Evolutionary conservation across 2,113 vertebrate species (phyloP).

Genomic region (Ancistrus triradiatus): DNA sequence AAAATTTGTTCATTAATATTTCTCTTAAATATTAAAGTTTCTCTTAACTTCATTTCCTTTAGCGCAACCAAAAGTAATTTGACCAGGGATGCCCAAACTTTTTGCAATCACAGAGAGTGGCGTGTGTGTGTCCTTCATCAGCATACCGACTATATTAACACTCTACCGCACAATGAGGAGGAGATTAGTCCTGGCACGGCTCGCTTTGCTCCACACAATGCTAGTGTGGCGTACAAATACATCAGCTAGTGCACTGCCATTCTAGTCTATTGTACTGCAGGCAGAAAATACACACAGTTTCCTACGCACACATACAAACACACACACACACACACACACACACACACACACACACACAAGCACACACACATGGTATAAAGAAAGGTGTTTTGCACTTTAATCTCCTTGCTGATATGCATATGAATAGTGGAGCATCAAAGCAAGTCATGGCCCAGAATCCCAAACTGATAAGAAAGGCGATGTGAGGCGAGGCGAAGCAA

Average conservation of each 20-base stretch:
- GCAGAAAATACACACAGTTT: background rate
- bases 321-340: background rate
- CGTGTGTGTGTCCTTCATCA: slow-evolving; percentile 31
- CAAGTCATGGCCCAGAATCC: slow-evolving; percentile 13
- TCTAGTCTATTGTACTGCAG: background rate
- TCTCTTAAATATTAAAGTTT: too few relatives aligned
- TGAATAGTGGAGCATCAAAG: slow-evolving; percentile 15
- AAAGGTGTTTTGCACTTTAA: slow-evolving; percentile 15
- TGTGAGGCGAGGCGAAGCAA: background rate
- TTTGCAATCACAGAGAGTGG: slow-evolving; percentile 3
- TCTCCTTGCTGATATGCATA: slow-evolving; percentile 17
- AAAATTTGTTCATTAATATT: too few relatives aligned
- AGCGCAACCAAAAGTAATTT: too few relatives aligned
- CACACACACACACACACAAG: background rate
- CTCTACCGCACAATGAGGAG: slow-evolving; percentile 4
- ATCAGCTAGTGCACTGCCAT: slow-evolving; percentile 1
- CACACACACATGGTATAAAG: background rate
- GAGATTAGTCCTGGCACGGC: slow-evolving; percentile 26
- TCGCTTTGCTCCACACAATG: background rate
- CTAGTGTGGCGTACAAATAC: slow-evolving; percentile 7
- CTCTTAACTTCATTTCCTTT: too few relatives aligned
- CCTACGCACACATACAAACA: background rate
- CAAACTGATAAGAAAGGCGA: slow-evolving; percentile 14
- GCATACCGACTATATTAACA: slow-evolving; percentile 15
- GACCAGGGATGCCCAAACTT: too few relatives aligned